These are phyloP conservation scores for Sternarchorhynchus goeldii DNA, from an alignment of 2,797 vertebrate genomes.

Conservation along the genomic window DNA sequence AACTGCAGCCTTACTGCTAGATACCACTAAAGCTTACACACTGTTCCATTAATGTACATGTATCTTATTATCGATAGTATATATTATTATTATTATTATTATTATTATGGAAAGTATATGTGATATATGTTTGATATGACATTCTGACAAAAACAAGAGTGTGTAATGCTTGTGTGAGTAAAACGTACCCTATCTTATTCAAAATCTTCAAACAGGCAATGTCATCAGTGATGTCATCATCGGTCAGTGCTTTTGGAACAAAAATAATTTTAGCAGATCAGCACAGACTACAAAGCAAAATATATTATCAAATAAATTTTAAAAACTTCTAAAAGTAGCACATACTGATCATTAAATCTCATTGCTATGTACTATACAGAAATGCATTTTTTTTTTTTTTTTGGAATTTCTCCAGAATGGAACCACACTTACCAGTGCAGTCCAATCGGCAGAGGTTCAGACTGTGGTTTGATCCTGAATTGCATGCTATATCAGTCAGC, in stretches of 20 bases:
- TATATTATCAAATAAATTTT: no score
- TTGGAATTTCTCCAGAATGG: not conserved
- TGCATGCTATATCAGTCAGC: conserved; percentile 38
- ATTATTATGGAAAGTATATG: no score
- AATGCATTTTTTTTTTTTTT: not conserved
- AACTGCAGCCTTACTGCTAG: no score
- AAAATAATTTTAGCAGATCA: not conserved
- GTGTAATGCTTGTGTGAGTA: not conserved
- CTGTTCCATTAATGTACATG: no score
- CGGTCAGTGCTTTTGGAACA: conserved; percentile 54
- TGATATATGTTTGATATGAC: no score
- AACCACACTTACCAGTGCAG: conserved; percentile 39
- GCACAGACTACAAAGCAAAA: not conserved
- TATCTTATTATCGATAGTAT: no score
- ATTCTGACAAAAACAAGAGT: no score
- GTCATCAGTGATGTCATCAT: conserved; percentile 62
- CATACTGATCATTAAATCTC: not conserved
- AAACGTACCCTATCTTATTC: not conserved
- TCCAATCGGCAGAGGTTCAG: conserved; percentile 39
- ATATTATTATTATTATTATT: no score
- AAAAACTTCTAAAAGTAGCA: no score
- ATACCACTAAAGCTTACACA: no score
- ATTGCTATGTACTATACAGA: not conserved
- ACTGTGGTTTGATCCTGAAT: conserved; percentile 26
- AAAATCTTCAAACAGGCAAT: conserved; percentile 44